Base-by-base conservation (phyloP, 2,797 vertebrate species). In the Sphenopsis melanotis region DNA sequence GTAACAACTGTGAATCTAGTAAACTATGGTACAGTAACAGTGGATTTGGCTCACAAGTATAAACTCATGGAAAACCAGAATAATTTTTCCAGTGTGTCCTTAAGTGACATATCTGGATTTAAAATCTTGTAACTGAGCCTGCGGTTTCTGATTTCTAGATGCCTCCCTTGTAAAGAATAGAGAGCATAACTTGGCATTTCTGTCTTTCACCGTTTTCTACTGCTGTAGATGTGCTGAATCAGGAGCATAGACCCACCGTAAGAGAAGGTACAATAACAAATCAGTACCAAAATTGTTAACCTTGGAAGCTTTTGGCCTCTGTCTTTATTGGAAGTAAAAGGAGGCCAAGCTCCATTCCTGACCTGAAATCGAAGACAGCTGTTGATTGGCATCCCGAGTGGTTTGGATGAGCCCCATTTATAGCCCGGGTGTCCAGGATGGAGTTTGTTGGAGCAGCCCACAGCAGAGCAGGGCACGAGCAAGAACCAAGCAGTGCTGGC, bases 31-130 rank as follows among this genome's bases (percentile, higher is more conserved):
- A 80, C 57, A 93, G 57, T 86, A 94, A 88, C 50, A 92, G 39
- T 83, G 65, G 29, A 82, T 92, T 96, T 96, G 80, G 70, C 90
- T 74, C 75, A 79, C 19, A 2, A 41, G 32, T 83, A 26, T 91
- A 92, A 94, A 84, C 63, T 83, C 42, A 79, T 95, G 94, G 91
- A 93, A 95, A 95, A 92, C 41, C 37, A 82, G 79, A 87, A 87
- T 53, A 76, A 49, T 39, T 53, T 94, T 95, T 92, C 93, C 81
- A 89, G 34, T 80, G 20, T 87, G 66, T 94, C 89, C 94, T 92
- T 82, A 95, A 77, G 34, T 85, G 68, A 83, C 81, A 57, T 90
- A 46, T 86, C 78, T 90, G 75, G 49, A 76, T 86, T 87, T 84
- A 36, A 76, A 91, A 32, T 80, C 72, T 72, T 59, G 6, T 59